These are phyloP conservation scores for Lontra canadensis DNA, from an alignment of 2,113 vertebrate genomes.

Conservation along the genomic window DNA sequence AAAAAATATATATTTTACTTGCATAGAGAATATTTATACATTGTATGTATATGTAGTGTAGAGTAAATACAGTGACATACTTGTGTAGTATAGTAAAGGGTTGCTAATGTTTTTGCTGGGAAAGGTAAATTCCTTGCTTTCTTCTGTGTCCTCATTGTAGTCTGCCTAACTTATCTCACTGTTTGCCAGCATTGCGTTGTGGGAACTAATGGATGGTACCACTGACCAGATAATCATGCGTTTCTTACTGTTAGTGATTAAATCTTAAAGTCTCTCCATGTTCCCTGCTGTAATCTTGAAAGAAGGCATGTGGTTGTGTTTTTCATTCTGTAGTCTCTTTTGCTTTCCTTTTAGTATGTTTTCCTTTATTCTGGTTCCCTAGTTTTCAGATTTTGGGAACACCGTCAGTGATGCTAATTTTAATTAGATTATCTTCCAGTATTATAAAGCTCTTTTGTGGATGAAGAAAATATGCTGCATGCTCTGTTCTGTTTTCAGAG, in stretches of 20 bases:
- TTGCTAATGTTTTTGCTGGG: conserved; percentile 37
- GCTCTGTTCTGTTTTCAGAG: not conserved
- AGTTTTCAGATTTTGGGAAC: conserved; percentile 15
- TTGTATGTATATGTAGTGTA: not conserved
- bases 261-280: not conserved
- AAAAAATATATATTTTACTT: conserved; percentile 27
- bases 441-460: conserved; percentile 31
- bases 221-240: not conserved
- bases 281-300: not conserved
- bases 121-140: conserved; percentile 15
- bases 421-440: conserved; percentile 24
- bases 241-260: conserved; percentile 9
- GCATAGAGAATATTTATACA: not conserved
- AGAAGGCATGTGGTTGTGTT: not conserved
- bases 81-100: not conserved
- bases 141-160: not conserved
- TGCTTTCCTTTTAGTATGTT: not conserved
- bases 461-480: conserved; percentile 16
- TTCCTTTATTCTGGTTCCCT: conserved; percentile 47
- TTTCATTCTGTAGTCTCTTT: not conserved
- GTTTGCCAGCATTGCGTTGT: not conserved
- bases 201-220: not conserved
- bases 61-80: not conserved
- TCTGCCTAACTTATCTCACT: conserved; percentile 40
- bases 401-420: not conserved